Conservation (phyloP, 1,140 invertebrate species). For the Centruroides sculpturatus region DNA sequence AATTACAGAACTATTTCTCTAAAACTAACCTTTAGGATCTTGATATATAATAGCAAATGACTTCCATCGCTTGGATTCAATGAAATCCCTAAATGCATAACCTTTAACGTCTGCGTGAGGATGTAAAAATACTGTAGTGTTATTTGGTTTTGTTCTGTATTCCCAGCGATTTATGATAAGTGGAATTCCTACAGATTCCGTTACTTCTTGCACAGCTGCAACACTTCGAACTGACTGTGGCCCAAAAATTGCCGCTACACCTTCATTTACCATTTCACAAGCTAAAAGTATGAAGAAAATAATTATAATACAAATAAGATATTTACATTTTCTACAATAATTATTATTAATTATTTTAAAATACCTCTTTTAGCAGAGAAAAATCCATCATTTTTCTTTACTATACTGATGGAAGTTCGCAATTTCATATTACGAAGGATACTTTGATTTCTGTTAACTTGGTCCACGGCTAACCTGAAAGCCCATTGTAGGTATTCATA, state of each 20-base stretch:
- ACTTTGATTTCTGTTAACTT: constrained; percentile 65
- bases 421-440: constrained; percentile 67
- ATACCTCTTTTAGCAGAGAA: constrained; percentile 77
- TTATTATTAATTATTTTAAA: no score
- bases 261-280: constrained; percentile 67
- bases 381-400: constrained; percentile 78
- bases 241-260: constrained; percentile 85
- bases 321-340: no score
- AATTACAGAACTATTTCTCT: no score
- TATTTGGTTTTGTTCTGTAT: constrained; percentile 65
- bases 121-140: constrained; percentile 83
- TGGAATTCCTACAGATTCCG: constrained; percentile 88
- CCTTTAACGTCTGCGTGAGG: constrained; percentile 79
- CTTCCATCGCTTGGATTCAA: constrained; percentile 79
- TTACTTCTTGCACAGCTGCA: constrained; percentile 89
- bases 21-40: constrained; percentile 55
- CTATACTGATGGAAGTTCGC: constrained; percentile 66
- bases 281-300: constrained; percentile 39
- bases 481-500: constrained; percentile 73
- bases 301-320: no score
- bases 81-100: constrained; percentile 76
- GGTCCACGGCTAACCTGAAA: constrained; percentile 76
- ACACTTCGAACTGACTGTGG: constrained; percentile 78
- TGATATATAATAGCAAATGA: constrained; percentile 90
- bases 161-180: constrained; percentile 90